Evolutionary conservation across 1,140 invertebrate species (phyloP), one percentile per base, ranked within the genome.

Genomic region (Diprion similis): DNA sequence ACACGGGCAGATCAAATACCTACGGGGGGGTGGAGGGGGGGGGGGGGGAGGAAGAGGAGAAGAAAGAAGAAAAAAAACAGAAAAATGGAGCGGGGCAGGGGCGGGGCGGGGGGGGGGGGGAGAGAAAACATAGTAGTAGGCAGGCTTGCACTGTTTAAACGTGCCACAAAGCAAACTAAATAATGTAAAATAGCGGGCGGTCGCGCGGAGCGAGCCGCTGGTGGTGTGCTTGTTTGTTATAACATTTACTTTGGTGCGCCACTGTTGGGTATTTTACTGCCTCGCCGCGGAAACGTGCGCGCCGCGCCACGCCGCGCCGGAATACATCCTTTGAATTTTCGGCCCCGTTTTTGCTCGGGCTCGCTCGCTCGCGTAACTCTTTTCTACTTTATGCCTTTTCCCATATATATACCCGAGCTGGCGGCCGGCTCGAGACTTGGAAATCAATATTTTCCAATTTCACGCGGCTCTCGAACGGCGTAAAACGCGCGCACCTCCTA

Each of bases 151-250:
- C 76, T 84, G 84, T 86, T 86, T 85, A 83, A 86, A 84, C 81
- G 80, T 80, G 24, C 81, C 79, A 85, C 83, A 86, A 87, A 87
- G 84, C 82, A 86, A 86, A 83, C 84, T 83, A 87, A 87, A 87
- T 86, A 87, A 85, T 85, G 82, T 86, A 83, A 85, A 87, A 87
- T 86, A 86, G 85, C 83, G 79, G 82, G 83, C 81, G 76, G 80
- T 82, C 79, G 77, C 65, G 70, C 51, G 79, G 74, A 76, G 78
- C 73, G 67, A 19, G 72, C 70, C 66, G 71, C 68, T 37, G 71
- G 66, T 67, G 67, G 68, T 70, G 48, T 46, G 46, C 70, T 73
- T 66, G 75, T 59, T 59, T 59, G 78, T 80, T 80, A 80, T 78
- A 79, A 75, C 75, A 76, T 79, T 82, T 75, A 74, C 74, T 59